Base-by-base conservation (phyloP, 2,797 vertebrate species). In the Stomatorhinus walkeri region DNA sequence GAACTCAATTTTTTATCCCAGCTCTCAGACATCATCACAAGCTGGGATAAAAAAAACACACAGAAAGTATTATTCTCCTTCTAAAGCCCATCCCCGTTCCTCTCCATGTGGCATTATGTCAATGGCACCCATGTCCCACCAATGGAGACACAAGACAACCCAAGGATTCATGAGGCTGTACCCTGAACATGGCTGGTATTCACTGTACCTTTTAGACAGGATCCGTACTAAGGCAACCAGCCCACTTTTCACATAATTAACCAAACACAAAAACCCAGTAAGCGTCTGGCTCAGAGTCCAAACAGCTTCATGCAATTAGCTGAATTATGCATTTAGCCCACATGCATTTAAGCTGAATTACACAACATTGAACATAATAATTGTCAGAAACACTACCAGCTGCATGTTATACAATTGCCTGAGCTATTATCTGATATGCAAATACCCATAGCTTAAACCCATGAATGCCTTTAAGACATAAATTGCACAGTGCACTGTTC, bases 381-480 rank as follows among this genome's bases (percentile, higher is more conserved):
- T 56, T 87, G 51, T 54, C 24, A 93, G 93, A 94, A 95, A 93
- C 91, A 93, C 93, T 94, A 92, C 92, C 94, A 95, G 93, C 94
- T 94, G 93, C 91, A 93, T 92, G 90, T 91, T 93, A 94, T 94
- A 92, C 92, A 94, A 94, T 93, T 94, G 92, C 91, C 90, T 90
- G 91, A 90, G 92, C 92, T 91, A 95, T 95, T 93, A 94, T 93
- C 92, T 93, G 92, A 95, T 94, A 93, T 93, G 91, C 92, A 94
- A 93, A 95, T 94, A 91, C 10, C 92, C 90, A 88, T 91, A 61
- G 90, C 90, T 87, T 91, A 89, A 90, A 93, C 52, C 64, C 32
- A 56, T 52, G 36, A 49, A 84, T 54, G 49, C 46, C 52, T 54
- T 86, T 36, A 56, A 51, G 32, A 86, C 43, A 43, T 84, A 51